phyloP scores from a whole-genome alignment of 2,888 invertebrate species.

The Caenorhabditis afra region DNA sequence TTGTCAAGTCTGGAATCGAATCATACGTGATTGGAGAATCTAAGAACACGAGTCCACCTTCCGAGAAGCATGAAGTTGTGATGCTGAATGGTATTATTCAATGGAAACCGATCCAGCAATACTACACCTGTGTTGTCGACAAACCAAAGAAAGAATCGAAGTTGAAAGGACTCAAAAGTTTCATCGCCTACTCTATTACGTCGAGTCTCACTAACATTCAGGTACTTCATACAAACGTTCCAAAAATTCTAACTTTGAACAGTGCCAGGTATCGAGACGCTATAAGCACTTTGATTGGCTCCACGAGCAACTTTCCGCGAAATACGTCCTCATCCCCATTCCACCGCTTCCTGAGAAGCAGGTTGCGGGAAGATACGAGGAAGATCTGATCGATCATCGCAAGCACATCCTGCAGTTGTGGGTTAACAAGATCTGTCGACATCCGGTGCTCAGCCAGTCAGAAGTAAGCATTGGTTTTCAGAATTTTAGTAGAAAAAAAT shows the following conservation, averaged over 20 bases:
- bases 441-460: constrained; percentile 92
- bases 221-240: constrained; percentile 29
- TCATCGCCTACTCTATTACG: constrained; percentile 95
- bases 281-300: constrained; percentile 99
- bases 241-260: background rate
- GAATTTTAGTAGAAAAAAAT: no score
- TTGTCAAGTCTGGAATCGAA: constrained; percentile 92
- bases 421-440: constrained; percentile 95
- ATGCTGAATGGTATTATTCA: constrained; percentile 80
- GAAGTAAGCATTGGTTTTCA: constrained; percentile 40
- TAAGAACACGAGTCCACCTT: constrained; percentile 81
- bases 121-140: constrained; percentile 90
- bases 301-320: constrained; percentile 92
- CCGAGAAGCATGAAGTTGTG: constrained; percentile 75
- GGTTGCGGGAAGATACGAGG: constrained; percentile 95
- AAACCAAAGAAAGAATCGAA: constrained; percentile 98
- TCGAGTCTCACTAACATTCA: constrained; percentile 86
- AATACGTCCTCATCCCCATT: constrained; percentile 94
- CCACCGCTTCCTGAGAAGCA: constrained; percentile 98
- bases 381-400: constrained; percentile 95
- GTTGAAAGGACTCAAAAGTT: constrained; percentile 95
- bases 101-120: constrained; percentile 88
- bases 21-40: constrained; percentile 89
- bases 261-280: constrained; percentile 88
- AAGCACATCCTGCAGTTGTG: constrained; percentile 95